Evolutionary conservation across 1,140 invertebrate genomes (phyloP), one percentile per base, ranked within the genome.

Genomic region (Cotesia glomerata): DNA sequence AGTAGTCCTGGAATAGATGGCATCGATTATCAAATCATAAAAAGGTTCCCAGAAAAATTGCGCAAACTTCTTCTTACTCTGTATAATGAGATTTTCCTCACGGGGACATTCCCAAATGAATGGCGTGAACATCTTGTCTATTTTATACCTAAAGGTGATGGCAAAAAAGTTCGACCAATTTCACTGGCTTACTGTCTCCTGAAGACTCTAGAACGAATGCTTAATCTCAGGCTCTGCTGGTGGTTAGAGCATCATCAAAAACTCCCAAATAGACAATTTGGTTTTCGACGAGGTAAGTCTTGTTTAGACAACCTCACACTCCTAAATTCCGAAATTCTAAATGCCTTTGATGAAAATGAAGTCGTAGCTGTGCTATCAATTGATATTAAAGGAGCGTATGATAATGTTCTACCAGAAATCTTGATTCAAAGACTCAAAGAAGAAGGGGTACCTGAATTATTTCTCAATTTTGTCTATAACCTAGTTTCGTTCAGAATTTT

Each of bases 81-180:
- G 18, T 54, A 16, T 32, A 67, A 67, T 34, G 52, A 56, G 36
- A 68, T 68, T 11, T 56, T 26, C n/a, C 2, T 8, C 7, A 9
- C 4, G 3, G 51, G 66, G 0, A 26, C 32, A 13, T 68, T 68
- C 32, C 66, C 66, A 9, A 8, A 14, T 5, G 51, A 68, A 14
- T 68, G 66, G 66, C 54, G 32, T n/a, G 5, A 68, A 13, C 56
- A 68, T 36, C 16, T 8, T 5, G 18, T 68, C 5, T 56, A 34
- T 54, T 68, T 68, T 16, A 68, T 68, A 2, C 75, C 76, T 0
- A 79, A 79, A 49, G 54, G 58, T 11, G 74, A 77, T 68, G 13
- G 45, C 1, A 59, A 67, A 16, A 80, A 78, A 62, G 69, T 77
- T 3, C 67, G 77, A 26, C 79, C 79, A 0, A 78, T 79, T 26